phyloP scores from a whole-genome alignment of 2,113 vertebrate genomes.

The Megaceryle maxima region DNA sequence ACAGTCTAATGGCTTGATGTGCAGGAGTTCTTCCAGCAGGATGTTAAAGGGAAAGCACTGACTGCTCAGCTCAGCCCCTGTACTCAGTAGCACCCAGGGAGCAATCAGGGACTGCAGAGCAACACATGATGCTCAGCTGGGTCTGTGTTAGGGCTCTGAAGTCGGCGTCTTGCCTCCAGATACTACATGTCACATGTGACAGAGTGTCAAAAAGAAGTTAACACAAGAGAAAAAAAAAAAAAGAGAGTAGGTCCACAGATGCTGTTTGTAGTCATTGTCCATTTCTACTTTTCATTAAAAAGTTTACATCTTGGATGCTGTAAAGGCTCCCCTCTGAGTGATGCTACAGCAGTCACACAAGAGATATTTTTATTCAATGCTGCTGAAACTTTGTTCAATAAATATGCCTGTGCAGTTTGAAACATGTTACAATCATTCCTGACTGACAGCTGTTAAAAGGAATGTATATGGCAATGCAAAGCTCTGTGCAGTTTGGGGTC shows the following conservation, averaged over 20 bases:
- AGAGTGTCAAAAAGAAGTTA: neutral
- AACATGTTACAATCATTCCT: neutral
- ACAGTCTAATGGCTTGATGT: neutral
- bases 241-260: neutral
- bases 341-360: neutral
- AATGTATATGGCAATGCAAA: neutral
- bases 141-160: neutral
- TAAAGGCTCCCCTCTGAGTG: neutral
- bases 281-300: neutral
- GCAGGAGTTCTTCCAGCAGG: neutral
- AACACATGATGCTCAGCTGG: neutral
- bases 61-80: neutral
- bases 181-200: neutral
- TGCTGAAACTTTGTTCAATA: neutral
- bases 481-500: neutral
- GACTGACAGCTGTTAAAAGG: neutral
- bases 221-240: neutral
- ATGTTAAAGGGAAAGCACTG: slow-evolving; percentile 31
- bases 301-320: neutral
- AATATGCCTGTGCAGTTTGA: neutral
- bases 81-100: neutral
- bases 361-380: neutral
- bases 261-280: neutral
- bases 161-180: neutral
- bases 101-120: neutral